Percentiles rank a stretch among this genome's conserved stretches.
These are phyloP conservation scores for Perithous albicinctus DNA, from an alignment of 2,888 invertebrate species.

Conservation along the genomic window DNA sequence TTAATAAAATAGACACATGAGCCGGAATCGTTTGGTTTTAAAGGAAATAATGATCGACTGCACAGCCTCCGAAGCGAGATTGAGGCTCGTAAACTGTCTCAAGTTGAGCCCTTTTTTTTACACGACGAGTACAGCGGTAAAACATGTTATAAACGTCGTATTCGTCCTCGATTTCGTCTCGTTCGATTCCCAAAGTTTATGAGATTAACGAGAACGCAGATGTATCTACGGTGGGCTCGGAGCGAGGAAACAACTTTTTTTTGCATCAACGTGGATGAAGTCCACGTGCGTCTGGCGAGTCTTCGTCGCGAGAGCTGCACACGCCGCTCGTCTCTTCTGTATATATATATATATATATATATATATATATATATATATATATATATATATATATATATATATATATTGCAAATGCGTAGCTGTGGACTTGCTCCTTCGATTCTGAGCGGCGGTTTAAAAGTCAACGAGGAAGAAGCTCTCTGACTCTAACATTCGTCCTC, in stretches of 20 bases:
- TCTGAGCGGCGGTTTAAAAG: constrained; percentile 71
- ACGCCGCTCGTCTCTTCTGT: neutral
- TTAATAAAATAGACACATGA: neutral
- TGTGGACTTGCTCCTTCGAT: neutral
- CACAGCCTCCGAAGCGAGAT: constrained; percentile 32
- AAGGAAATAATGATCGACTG: constrained; percentile 33
- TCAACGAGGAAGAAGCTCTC: constrained; percentile 76
- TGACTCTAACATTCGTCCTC: constrained; percentile 39
- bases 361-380: no score
- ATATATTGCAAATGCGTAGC: neutral
- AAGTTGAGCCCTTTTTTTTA: constrained; percentile 40
- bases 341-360: no score
- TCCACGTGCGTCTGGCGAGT: constrained; percentile 29
- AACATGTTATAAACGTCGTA: constrained; percentile 68
- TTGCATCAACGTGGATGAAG: neutral
- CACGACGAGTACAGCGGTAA: constrained; percentile 45
- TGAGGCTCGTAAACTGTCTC: constrained; percentile 61
- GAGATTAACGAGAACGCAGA: constrained; percentile 67
- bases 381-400: no score
- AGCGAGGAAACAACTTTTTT: constrained; percentile 72
- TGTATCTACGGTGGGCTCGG: constrained; percentile 22
- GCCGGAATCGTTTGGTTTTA: neutral
- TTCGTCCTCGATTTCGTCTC: constrained; percentile 59
- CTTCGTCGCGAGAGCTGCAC: neutral
- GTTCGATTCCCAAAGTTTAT: constrained; percentile 65